Conservation (phyloP, 2,113 vertebrate species). For the Tonatia bakeri region DNA sequence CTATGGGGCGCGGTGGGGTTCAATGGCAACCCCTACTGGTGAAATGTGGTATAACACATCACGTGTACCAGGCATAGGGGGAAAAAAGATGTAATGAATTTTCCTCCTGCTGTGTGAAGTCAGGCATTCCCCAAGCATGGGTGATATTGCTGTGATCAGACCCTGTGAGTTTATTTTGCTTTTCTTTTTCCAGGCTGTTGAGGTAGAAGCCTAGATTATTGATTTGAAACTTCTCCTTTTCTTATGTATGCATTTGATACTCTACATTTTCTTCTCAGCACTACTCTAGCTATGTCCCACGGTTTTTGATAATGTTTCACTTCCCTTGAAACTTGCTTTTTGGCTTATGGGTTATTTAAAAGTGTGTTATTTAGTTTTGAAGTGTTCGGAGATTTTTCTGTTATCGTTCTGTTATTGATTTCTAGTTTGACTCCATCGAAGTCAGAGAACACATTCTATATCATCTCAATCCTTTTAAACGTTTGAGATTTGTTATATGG, state of each 20-base stretch:
- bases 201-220: background rate
- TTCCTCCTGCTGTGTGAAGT: background rate
- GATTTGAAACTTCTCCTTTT: background rate
- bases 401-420: background rate
- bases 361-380: background rate
- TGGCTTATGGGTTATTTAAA: background rate
- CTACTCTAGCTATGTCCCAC: background rate
- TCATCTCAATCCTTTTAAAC: background rate
- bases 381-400: background rate
- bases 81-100: accelerated
- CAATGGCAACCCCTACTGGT: background rate
- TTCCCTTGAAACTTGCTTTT: background rate
- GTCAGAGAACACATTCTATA: background rate
- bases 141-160: background rate
- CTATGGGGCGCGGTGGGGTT: too few species aligned
- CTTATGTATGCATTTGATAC: background rate
- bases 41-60: background rate
- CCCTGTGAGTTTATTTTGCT: background rate
- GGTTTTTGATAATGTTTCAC: background rate
- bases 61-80: accelerated
- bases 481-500: background rate
- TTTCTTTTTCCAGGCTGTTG: background rate
- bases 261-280: background rate
- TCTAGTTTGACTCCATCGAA: background rate
- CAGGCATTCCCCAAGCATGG: background rate